Percentiles rank a stretch among this genome's conserved stretches.
Conservation (phyloP, 2,113 vertebrate species). For the Chaetura pelagica region DNA sequence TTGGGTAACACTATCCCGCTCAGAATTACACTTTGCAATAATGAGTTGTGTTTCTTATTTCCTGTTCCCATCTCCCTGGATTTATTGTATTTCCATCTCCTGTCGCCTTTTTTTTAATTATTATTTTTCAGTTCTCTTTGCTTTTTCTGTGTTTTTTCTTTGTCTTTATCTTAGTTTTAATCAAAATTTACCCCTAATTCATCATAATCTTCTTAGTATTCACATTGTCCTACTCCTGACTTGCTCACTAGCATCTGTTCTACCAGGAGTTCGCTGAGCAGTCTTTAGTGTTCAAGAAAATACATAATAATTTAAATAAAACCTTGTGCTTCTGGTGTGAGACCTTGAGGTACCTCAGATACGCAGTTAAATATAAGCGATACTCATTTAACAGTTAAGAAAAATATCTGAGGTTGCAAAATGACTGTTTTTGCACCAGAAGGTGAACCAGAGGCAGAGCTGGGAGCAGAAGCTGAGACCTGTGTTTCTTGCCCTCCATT, state of each 20-base stretch:
- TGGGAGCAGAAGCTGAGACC: background rate
- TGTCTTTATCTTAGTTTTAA: background rate
- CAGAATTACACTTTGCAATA: background rate
- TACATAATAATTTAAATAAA: background rate
- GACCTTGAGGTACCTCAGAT: background rate
- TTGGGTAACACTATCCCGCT: background rate
- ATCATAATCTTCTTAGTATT: background rate
- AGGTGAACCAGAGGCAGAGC: background rate
- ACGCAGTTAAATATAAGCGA: background rate
- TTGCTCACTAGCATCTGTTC: background rate
- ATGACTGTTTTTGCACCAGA: background rate
- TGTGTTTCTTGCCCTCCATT: background rate
- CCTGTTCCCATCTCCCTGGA: background rate
- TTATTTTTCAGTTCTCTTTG: background rate
- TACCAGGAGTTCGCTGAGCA: background rate
- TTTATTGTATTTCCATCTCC: background rate
- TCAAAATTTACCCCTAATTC: background rate
- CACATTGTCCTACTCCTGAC: background rate
- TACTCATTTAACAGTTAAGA: background rate
- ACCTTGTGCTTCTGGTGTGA: background rate
- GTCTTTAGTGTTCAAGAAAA: background rate
- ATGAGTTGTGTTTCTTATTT: background rate
- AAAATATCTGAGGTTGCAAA: background rate
- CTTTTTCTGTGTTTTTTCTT: background rate
- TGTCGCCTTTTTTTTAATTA: background rate